Percentiles rank a stretch among this genome's conserved stretches.
Conservation (phyloP, 2,113 vertebrate genomes). For the Saimiri boliviensis region DNA sequence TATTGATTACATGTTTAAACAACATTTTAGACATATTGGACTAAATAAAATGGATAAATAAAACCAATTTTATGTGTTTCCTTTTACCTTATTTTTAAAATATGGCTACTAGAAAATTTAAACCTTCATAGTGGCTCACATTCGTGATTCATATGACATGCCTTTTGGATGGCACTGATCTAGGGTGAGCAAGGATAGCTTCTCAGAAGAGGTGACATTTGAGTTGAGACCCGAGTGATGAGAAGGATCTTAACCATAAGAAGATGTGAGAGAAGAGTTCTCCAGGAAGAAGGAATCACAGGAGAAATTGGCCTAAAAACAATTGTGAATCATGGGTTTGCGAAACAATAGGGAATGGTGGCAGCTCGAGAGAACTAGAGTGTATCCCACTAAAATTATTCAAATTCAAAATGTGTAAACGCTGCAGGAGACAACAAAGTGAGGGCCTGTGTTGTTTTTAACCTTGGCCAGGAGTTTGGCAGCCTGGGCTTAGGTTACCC, state of each 20-base stretch:
- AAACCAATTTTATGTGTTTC: neutral
- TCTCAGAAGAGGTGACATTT: neutral
- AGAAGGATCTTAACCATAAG: neutral
- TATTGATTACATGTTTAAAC: constrained; percentile 3
- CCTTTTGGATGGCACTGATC: neutral
- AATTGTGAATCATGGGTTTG: neutral
- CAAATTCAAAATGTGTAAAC: neutral
- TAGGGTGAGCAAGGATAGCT: neutral
- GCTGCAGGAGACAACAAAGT: neutral
- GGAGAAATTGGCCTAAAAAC: neutral
- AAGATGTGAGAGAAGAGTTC: neutral
- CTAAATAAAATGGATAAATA: neutral
- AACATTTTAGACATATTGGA: neutral
- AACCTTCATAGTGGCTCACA: neutral
- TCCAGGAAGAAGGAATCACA: neutral
- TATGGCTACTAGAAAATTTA: neutral
- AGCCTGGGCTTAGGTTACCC: neutral
- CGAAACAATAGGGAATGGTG: neutral
- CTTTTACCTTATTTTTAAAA: neutral
- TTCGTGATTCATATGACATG: neutral
- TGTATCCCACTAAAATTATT: neutral
- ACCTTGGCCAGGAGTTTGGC: neutral
- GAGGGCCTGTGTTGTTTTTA: neutral
- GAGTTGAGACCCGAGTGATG: neutral
- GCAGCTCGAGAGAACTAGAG: neutral